A percentile compares a stretch with the other conserved stretches of the same genome.
Conservation (phyloP, 2,113 vertebrate species). For the Lasiurus cinereus region DNA sequence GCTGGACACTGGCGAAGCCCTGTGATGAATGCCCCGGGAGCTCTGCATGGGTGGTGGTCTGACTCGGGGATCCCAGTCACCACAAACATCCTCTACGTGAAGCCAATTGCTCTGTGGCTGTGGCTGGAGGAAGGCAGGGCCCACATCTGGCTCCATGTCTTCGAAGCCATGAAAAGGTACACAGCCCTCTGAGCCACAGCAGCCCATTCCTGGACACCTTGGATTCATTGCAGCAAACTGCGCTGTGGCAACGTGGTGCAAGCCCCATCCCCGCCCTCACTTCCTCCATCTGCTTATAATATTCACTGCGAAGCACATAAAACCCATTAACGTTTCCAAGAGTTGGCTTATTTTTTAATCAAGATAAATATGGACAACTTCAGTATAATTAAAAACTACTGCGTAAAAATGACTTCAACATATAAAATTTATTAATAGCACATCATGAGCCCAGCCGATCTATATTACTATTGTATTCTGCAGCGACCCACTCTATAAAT, state of each 20-base stretch:
- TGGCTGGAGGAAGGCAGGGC: constrained; percentile 12
- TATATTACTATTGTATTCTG: constrained; percentile 77
- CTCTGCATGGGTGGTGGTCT: background rate
- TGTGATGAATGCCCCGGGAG: rapidly evolving
- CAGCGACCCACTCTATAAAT: constrained; percentile 84
- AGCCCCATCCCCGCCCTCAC: constrained; percentile 45
- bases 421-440: constrained; percentile 82
- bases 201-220: constrained; percentile 75
- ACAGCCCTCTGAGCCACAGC: constrained; percentile 80
- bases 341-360: constrained; percentile 84
- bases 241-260: constrained; percentile 67
- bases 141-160: constrained; percentile 42
- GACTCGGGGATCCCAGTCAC: rapidly evolving
- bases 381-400: constrained; percentile 77
- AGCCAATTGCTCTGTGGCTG: background rate
- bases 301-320: constrained; percentile 79
- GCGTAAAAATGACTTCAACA: constrained; percentile 78
- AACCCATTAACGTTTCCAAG: constrained; percentile 71
- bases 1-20: rapidly evolving
- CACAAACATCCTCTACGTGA: background rate
- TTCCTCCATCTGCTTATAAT: constrained; percentile 85
- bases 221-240: constrained; percentile 64
- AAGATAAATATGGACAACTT: constrained; percentile 84
- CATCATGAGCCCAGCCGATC: constrained; percentile 82
- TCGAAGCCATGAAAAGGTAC: constrained; percentile 68